Evolutionary conservation across 2,113 vertebrate species (phyloP), one percentile per base, ranked within the genome.

Genomic region (Cacatua alba): DNA sequence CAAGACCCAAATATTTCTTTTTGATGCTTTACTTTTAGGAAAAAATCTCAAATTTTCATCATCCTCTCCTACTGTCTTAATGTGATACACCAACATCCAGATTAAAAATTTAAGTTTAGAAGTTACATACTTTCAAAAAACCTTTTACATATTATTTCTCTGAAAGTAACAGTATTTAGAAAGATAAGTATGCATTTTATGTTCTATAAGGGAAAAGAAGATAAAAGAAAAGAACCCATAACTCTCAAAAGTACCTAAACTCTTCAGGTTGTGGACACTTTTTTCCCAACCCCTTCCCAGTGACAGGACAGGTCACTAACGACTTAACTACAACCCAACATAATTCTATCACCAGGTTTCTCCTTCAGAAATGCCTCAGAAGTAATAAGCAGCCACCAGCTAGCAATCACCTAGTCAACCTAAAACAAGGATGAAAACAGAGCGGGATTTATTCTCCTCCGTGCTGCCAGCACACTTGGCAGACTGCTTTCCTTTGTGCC

Each of bases 391-490:
- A 62, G 44, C 18, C 19, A 90, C 29, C 33, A 92, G 79, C 49
- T 76, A 35, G 39, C 77, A 82, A 70, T 49, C 13, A n/a, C 25
- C 35, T 53, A 41, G 18, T 43, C 71, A 92, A 49, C 63, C 49
- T 88, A 41, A 52, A 76, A 57, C 33, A 80, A 52, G 33, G 49
- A 52, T 37, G 88, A 91, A 91, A 95, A 69, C 39, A 87, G 63
- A 76, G 44, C 4, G 33, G 52, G 67, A 90, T 82, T 94, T 88
- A 87, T 48, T 81, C 39, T 55, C 46, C 46, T 82, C 78, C 31
- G 23, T 37, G 16, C 48, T 76, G 78, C 78, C 90, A 90, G 53
- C 44, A 68, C 33, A 35, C n/a, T 91, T 95, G 92, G 94, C 92
- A 96, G 43, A 29, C 26, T 0, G 20, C 53, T 82, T 43, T 87